phyloP scores from a whole-genome alignment of 2,113 vertebrate genomes.

The Capreolus pygargus region DNA sequence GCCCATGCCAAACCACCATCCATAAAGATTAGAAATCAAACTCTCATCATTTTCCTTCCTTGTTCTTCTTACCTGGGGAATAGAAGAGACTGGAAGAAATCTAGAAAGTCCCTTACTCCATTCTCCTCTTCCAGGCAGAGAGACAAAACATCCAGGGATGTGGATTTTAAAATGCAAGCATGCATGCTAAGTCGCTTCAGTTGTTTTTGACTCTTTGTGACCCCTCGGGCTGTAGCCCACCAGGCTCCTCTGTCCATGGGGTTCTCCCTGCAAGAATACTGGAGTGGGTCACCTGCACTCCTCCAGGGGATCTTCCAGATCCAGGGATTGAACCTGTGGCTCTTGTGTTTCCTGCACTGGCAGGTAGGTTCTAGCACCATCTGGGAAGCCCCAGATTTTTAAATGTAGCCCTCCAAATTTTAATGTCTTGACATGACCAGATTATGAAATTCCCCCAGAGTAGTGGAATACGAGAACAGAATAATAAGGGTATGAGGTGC shows the following conservation, averaged over 20 bases:
- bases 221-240: neutral
- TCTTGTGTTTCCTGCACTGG: neutral
- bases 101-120: neutral
- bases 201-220: neutral
- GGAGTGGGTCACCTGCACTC: neutral
- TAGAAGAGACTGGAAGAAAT: constrained; percentile 24
- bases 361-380: neutral
- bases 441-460: constrained; percentile 43
- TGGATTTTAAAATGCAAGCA: constrained; percentile 34
- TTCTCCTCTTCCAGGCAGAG: neutral
- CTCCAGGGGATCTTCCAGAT: neutral
- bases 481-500: constrained; percentile 30
- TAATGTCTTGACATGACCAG: constrained; percentile 36
- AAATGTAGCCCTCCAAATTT: constrained; percentile 34
- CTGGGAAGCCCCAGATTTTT: constrained; percentile 8
- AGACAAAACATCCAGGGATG: constrained; percentile 14
- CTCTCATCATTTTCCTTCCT: neutral
- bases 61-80: constrained; percentile 4
- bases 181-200: neutral
- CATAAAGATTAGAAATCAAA: constrained; percentile 51
- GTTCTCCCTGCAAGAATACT: neutral
- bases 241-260: neutral
- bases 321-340: neutral
- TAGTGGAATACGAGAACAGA: constrained; percentile 24
- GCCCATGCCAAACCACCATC: neutral